Evolutionary conservation across 37 sponge, comb jelly and placozoan species (phyloP).

Genomic region (Cladorhizidae sp.): DNA sequence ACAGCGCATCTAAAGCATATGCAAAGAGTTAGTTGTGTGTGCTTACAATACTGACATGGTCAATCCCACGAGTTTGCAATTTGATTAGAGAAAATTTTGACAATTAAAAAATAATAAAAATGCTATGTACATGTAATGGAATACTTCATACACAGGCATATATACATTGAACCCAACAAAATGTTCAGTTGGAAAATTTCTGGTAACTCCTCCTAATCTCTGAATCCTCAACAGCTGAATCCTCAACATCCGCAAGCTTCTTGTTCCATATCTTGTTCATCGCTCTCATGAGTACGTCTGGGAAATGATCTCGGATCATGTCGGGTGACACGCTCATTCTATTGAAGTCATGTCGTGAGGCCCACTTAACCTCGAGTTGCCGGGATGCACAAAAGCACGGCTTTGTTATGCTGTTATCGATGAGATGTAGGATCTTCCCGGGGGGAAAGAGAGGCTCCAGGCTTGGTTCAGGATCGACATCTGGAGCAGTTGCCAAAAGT

Average conservation of each 20-base stretch:
- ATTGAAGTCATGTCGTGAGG: constrained; percentile 47
- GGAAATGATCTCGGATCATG: constrained; percentile 85
- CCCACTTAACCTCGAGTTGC: constrained; percentile 60
- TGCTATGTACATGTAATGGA: no score
- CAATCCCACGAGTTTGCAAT: no score
- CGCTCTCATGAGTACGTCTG: constrained; percentile 54
- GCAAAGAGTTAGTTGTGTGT: no score
- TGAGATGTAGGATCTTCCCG: constrained; percentile 77
- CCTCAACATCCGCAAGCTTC: constrained; percentile 25
- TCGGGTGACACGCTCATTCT: constrained; percentile 61
- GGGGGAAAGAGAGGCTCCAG: constrained; percentile 64
- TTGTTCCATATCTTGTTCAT: constrained; percentile 67
- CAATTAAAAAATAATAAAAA: no score
- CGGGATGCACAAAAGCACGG: constrained; percentile 36
- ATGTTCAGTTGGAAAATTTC: no score
- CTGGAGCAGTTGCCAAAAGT: not conserved
- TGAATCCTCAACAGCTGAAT: not conserved
- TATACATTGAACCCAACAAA: no score
- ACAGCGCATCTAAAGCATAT: no score
- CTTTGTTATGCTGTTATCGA: constrained; percentile 20
- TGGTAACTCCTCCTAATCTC: no score
- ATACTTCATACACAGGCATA: no score
- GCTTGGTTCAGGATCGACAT: constrained; percentile 1
- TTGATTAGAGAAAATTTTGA: no score
- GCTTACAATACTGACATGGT: no score